Conservation (phyloP, 2,113 vertebrate genomes). For the Suncus etruscus region DNA sequence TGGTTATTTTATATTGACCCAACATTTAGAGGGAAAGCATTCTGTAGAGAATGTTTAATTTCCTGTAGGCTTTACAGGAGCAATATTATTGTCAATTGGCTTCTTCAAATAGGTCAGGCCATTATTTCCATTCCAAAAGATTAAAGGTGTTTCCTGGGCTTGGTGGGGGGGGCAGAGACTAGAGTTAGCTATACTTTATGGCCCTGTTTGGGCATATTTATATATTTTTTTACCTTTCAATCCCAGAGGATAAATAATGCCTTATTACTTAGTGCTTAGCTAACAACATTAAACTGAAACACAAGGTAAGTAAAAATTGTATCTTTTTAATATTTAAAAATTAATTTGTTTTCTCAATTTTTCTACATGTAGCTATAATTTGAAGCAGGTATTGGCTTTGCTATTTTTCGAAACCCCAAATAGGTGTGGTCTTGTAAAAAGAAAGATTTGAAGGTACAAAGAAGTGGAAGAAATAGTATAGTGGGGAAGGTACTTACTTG, state of each 20-base stretch:
- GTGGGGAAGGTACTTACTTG: too few relatives aligned
- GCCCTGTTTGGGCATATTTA: fast-evolving
- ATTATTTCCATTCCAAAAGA: not conserved
- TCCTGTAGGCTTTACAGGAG: not conserved
- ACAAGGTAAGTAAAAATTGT: not conserved
- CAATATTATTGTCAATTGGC: not conserved
- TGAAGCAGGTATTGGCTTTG: not conserved
- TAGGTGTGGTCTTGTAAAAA: not conserved
- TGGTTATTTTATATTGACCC: not conserved
- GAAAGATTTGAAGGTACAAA: not conserved
- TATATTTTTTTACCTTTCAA: not conserved
- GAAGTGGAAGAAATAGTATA: too few relatives aligned
- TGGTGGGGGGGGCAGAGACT: not conserved
- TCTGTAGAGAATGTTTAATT: not conserved
- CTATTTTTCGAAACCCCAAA: not conserved
- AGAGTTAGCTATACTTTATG: not conserved
- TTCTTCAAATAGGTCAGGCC: slow-evolving; percentile 4
- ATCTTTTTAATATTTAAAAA: slow-evolving; percentile 37
- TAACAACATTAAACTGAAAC: not conserved
- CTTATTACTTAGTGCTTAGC: not conserved
- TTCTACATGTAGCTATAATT: not conserved
- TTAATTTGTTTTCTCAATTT: not conserved
- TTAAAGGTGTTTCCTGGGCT: not conserved
- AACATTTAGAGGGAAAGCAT: not conserved
- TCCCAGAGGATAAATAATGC: not conserved